Conservation (phyloP, 2,888 invertebrate species). For the Kuschelorhynchus macadamiae region DNA sequence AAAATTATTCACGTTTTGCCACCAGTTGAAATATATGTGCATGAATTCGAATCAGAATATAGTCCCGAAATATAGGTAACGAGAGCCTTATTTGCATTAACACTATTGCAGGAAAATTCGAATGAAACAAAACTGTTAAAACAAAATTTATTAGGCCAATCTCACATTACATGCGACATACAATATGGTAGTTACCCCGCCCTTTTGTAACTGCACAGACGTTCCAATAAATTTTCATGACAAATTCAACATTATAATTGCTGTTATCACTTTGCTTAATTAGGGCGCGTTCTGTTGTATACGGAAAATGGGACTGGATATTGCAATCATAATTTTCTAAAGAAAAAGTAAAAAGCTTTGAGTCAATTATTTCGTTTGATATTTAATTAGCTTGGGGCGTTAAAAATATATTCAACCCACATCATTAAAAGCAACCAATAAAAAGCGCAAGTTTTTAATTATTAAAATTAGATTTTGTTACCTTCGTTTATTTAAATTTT, state of each 20-base stretch:
- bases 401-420: neutral
- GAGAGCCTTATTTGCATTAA: conserved; percentile 17
- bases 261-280: conserved; percentile 64
- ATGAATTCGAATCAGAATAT: too few species aligned
- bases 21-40: too few species aligned
- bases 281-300: conserved; percentile 62
- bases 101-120: conserved; percentile 26
- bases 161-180: conserved; percentile 44
- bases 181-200: conserved; percentile 52
- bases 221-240: conserved; percentile 58
- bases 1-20: too few species aligned
- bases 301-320: conserved; percentile 20
- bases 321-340: neutral
- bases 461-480: neutral
- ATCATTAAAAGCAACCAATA: too few species aligned
- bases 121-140: conserved; percentile 42
- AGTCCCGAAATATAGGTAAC: too few species aligned
- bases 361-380: neutral
- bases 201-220: conserved; percentile 53
- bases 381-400: neutral
- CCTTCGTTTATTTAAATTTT: neutral
- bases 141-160: conserved; percentile 41
- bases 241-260: conserved; percentile 65
- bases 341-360: neutral
- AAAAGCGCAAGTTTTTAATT: neutral